Evolutionary conservation across 2,797 vertebrate genomes (phyloP), one percentile per base, ranked within the genome.

Genomic region (Eremophila alpestris): DNA sequence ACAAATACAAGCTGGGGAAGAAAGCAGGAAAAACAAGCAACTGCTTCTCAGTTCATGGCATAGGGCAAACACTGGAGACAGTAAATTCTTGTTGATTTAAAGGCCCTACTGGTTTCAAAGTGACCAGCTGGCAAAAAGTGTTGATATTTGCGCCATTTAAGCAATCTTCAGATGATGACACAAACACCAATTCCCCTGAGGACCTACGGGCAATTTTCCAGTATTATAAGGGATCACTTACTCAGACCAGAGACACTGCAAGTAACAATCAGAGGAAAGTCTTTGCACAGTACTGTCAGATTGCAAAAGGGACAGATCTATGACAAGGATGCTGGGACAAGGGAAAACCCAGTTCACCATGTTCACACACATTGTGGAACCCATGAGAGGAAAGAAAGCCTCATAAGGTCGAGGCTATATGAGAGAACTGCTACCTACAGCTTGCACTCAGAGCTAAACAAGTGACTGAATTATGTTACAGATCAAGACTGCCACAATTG

Each of bases 111-210:
- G 54, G 86, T 89, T 87, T 85, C 56, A 46, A 83, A 87, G 79
- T 87, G 75, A 91, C 68, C 78, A 74, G 19, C 38, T 94, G 76
- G 26, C 41, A 85, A 20, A 16, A 67, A 85, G 82, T 54, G 64
- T 38, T 91, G 64, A 83, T 93, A 85, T 95, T 83, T 64, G 46
- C 56, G 79, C 54, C 56, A 74, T 77, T 92, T 89, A 75, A 87
- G n/a, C 30, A 77, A 58, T 83, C 83, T 87, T 89, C 49, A 83
- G 64, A 68, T 36, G 41, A 55, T 45, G 27, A 40, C 49, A 91
- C 34, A 77, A 91, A 80, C 5, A 84, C 69, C 29, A 59, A 48
- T 76, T 95, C 48, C 43, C 55, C 76, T 87, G 41, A 49, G 48
- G 51, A 65, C 26, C 16, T 76, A 38, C 48, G 76, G 52, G 40